These are phyloP conservation scores for Saxicola maurus DNA, from an alignment of 2,797 vertebrate species.

Conservation along the genomic window DNA sequence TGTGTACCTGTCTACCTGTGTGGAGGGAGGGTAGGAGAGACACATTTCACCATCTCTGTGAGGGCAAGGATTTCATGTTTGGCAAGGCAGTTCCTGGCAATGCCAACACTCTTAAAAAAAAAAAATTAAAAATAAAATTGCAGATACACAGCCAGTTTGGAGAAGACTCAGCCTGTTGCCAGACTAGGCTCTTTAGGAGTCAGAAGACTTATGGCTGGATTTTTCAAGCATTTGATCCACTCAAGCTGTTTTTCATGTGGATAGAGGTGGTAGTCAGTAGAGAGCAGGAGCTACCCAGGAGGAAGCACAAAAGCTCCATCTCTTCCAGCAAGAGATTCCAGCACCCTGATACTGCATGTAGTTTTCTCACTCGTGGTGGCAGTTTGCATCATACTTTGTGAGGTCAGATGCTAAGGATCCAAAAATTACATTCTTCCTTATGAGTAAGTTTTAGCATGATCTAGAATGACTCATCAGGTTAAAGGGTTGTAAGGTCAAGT, in stretches of 20 bases:
- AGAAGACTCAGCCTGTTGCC: not conserved
- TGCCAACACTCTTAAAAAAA: not conserved
- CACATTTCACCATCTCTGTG: not conserved
- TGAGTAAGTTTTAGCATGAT: constrained; percentile 40
- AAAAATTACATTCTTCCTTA: constrained; percentile 26
- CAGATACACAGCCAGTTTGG: not conserved
- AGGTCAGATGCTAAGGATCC: constrained; percentile 22
- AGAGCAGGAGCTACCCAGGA: not conserved
- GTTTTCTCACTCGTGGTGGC: not conserved
- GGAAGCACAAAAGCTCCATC: not conserved
- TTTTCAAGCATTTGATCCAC: not conserved
- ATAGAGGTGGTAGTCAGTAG: not conserved
- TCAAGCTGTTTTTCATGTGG: not conserved
- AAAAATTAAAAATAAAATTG: not conserved
- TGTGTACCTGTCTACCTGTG: not conserved
- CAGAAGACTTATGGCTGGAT: not conserved
- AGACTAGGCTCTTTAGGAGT: not conserved
- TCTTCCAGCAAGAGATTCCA: constrained; percentile 16
- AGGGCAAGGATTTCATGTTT: not conserved
- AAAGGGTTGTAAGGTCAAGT: not conserved
- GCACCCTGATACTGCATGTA: not conserved
- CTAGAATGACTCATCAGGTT: constrained; percentile 11
- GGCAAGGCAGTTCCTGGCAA: not conserved
- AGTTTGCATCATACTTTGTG: constrained; percentile 19
- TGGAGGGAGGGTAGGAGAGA: not conserved